Base-by-base conservation (phyloP, 2,797 vertebrate genomes). In the Microchirus variegatus region DNA sequence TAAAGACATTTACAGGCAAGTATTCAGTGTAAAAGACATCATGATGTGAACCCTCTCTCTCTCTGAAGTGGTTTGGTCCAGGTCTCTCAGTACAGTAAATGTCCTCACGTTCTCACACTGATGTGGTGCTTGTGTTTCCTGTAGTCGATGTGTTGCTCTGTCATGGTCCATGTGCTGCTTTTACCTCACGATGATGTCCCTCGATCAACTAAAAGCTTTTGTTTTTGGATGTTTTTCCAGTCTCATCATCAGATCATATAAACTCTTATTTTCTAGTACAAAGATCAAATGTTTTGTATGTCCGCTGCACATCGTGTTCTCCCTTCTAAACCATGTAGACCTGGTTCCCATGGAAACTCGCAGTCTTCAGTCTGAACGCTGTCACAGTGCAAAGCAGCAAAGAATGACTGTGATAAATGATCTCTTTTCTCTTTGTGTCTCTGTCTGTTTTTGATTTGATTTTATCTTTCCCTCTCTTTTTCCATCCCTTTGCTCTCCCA, bases 1-100 rank as follows among this genome's bases (percentile, higher is more conserved):
- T 90, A 97, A 95, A 94, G 93, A 93, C 84, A 91, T 95, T 53
- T 96, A 95, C 95, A 98, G 95, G 95, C 96, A 95, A 96, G 95
- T 86, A 7, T 51, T 58, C 61, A 22, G 5, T 22, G 22, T 22
- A 22, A 22, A 22, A 22, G 22, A 5, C 22, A 22, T 22, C 22
- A 3, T 22, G 44, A 75, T 1, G 15, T 46, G 46, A 15, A 53
- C 63, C 55, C 41, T 31, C 60, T 11, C 11, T 66, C 10, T 50
- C 56, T 65, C 41, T 79, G 75, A 51, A 57, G 61, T 67, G 68
- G 63, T 53, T 74, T 62, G 67, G 52, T 56, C 70, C 69, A 44
- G 26, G 42, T 63, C 69, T 49, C 36, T 41, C 46, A 51, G 47
- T 4, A 38, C 64, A 66, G 31, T 41, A 62, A 65, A 65, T 63